Conservation (phyloP, 1,140 invertebrate species). For the Cylas formicarius region DNA sequence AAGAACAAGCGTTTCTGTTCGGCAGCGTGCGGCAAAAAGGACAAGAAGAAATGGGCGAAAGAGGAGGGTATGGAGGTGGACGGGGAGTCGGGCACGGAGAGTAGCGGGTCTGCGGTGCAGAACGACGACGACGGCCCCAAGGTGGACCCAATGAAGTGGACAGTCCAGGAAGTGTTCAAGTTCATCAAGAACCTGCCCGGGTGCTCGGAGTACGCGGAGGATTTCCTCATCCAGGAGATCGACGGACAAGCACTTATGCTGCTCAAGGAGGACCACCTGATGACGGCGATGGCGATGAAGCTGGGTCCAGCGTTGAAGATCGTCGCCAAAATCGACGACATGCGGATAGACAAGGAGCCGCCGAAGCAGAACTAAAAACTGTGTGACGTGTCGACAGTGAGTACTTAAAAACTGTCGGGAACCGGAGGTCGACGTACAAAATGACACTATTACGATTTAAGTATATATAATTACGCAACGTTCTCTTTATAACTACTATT, state of each 20-base stretch:
- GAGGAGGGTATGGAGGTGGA: slow-evolving; percentile 44
- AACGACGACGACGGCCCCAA: slow-evolving; percentile 46
- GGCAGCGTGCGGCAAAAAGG: slow-evolving; percentile 61
- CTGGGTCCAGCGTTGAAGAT: slow-evolving; percentile 93
- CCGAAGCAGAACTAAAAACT: slow-evolving; percentile 31
- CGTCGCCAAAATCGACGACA: slow-evolving; percentile 74
- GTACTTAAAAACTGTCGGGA: no score
- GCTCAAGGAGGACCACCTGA: slow-evolving; percentile 91
- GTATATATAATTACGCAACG: no score
- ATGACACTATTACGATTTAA: no score
- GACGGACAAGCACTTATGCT: slow-evolving; percentile 90
- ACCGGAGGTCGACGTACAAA: no score
- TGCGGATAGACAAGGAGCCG: slow-evolving; percentile 54
- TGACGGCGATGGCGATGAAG: slow-evolving; percentile 91
- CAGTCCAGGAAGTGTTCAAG: slow-evolving; percentile 69
- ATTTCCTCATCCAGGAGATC: slow-evolving; percentile 92
- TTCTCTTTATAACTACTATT: no score
- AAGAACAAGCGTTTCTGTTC: slow-evolving; percentile 76
- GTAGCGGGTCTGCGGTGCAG: slow-evolving; percentile 38
- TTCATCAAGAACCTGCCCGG: slow-evolving; percentile 83
- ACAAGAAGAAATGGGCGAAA: slow-evolving; percentile 43
- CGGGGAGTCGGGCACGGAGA: slow-evolving; percentile 46
- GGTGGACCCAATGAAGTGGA: slow-evolving; percentile 70
- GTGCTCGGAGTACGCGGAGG: slow-evolving; percentile 88
- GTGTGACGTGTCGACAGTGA: background rate